Evolutionary conservation across 2,888 invertebrate species (phyloP), one percentile per base, ranked within the genome.

Genomic region (Drosophila pegasa): DNA sequence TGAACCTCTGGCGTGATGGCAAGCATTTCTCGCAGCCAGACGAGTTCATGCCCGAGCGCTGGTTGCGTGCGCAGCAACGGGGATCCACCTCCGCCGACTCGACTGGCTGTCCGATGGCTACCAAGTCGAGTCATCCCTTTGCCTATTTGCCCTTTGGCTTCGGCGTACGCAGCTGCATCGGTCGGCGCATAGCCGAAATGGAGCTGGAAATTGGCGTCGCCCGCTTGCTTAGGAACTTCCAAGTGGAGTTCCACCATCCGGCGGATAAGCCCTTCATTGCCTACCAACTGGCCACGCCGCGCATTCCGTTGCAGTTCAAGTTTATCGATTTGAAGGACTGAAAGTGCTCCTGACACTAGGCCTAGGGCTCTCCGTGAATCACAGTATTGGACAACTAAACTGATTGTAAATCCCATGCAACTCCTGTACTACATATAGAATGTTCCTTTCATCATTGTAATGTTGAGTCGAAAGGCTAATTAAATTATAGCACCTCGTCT

Each of bases 41-140:
- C 0, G 93, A 94, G 67, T 97, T 94, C 86, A 89, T 95, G 35
- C 97, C 97, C 0, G 96, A 97, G 88, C 92, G 97, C 33, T 97
- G 97, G 97, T 64, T 93, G 33, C 94, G 93, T 9, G 93, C 29
- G 4, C 56, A 54, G 18, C 58, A 52, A 10, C 22, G 25, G 4
- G 35, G 1, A 22, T 12, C 35, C 22, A 18, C 3, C 33, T 38
- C 25, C 9, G 27, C 51, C 37, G n/a, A n/a, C n/a, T n/a, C n/a
- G n/a, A 4, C 54, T 0, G 61, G 94, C 63, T 96, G 94, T 84
- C 89, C 94, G 22, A 96, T 96, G 10, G 56, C 71, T 16, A 74
- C 55, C 14, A 78, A 80, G 18, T 48, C 71, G 38, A 65, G 68
- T 12, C 85, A 85, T 76, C 89, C 90, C 2, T 90, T 90, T 73